Conservation (phyloP, 2,113 vertebrate species). For the Perca flavescens region DNA sequence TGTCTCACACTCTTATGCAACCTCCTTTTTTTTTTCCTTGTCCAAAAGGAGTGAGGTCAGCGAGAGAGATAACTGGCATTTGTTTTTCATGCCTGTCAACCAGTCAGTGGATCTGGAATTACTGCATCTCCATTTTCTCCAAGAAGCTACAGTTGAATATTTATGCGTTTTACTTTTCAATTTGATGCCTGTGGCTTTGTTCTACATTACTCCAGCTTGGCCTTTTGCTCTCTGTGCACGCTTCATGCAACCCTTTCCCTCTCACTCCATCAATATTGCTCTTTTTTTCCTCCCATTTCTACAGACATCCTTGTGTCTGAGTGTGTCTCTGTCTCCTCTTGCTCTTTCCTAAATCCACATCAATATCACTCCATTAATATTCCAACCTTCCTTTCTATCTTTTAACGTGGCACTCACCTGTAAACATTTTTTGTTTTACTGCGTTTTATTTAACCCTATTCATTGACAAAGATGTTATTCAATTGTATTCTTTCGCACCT, state of each 20-base stretch:
- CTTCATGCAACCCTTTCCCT: conserved; percentile 50
- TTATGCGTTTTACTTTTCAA: conserved; percentile 36
- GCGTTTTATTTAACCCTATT: neutral
- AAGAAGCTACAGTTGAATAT: conserved; percentile 29
- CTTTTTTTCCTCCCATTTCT: neutral
- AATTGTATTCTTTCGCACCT: neutral
- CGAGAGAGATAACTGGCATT: conserved; percentile 40
- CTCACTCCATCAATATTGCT: conserved; percentile 62
- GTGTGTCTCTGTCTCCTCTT: conserved; percentile 21
- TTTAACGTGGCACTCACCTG: neutral
- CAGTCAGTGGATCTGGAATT: conserved; percentile 36
- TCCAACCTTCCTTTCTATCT: conserved; percentile 19
- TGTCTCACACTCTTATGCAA: conserved; percentile 46
- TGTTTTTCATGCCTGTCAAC: conserved; percentile 52
- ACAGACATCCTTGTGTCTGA: conserved; percentile 18
- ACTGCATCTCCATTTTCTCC: conserved; percentile 33
- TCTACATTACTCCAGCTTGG: conserved; percentile 28
- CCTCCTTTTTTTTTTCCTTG: conserved; percentile 2
- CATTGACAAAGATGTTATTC: neutral
- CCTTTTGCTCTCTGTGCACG: conserved; percentile 31
- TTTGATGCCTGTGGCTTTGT: conserved; percentile 32
- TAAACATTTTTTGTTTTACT: conserved; percentile 5
- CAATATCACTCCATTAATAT: conserved; percentile 51
- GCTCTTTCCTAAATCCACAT: conserved; percentile 38
- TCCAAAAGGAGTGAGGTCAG: conserved; percentile 49